Conservation (phyloP, 2,888 invertebrate genomes). For the Arge pagana region DNA sequence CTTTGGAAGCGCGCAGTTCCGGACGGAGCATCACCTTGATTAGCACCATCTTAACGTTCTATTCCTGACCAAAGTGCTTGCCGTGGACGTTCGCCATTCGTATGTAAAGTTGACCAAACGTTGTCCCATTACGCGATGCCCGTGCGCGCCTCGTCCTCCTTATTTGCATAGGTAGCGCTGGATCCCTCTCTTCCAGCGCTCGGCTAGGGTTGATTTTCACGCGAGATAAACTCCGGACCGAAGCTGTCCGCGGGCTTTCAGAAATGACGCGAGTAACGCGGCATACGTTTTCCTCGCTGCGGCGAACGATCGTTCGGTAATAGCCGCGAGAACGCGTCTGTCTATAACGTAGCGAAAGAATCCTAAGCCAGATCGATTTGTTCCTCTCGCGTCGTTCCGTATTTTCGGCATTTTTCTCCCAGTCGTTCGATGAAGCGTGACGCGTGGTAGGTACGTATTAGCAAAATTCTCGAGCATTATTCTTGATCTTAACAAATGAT, state of each 20-base stretch:
- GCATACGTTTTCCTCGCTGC: too few relatives aligned
- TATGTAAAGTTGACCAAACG: slow-evolving; percentile 56
- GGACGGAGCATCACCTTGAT: slow-evolving; percentile 41
- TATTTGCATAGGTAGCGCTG: slow-evolving; percentile 50
- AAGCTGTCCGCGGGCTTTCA: too few relatives aligned
- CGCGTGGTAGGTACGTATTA: slow-evolving; percentile 54
- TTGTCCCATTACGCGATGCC: slow-evolving; percentile 48
- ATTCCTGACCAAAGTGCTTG: slow-evolving; percentile 32
- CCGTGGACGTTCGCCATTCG: slow-evolving; percentile 45
- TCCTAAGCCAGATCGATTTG: neutral
- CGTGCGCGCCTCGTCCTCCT: too few relatives aligned
- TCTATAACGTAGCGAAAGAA: too few relatives aligned
- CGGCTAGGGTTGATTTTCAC: slow-evolving; percentile 4
- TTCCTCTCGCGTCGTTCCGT: neutral
- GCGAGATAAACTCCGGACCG: too few relatives aligned
- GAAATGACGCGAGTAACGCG: too few relatives aligned
- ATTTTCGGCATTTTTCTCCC: neutral
- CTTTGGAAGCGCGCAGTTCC: too few relatives aligned
- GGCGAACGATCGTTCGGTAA: too few relatives aligned
- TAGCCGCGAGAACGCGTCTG: too few relatives aligned
- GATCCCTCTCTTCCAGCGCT: neutral
- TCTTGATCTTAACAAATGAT: slow-evolving; percentile 54
- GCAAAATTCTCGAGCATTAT: slow-evolving; percentile 37
- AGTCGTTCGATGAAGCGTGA: slow-evolving; percentile 49
- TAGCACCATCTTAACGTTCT: slow-evolving; percentile 52